Conservation (phyloP, 2,888 invertebrate genomes). For the Polietes domitor region DNA sequence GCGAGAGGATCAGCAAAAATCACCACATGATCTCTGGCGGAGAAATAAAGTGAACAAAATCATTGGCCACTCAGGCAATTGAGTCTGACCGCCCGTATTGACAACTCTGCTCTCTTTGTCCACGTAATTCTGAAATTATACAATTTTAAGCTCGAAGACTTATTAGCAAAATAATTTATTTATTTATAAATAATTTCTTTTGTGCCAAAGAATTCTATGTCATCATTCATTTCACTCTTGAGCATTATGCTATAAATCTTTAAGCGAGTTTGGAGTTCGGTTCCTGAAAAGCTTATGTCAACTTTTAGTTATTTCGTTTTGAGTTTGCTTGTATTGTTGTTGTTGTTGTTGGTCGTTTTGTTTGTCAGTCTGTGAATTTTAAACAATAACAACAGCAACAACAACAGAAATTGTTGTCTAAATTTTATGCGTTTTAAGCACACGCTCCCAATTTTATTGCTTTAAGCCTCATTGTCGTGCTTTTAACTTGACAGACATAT, state of each 20-base stretch:
- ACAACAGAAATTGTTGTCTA: conserved; percentile 1
- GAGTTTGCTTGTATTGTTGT: neutral
- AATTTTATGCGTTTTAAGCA: conserved; percentile 39
- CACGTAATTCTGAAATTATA: too few relatives aligned
- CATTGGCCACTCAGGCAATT: neutral
- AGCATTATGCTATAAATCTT: neutral
- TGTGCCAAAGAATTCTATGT: neutral
- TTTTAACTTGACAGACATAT: conserved; percentile 45
- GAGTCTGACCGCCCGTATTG: too few relatives aligned
- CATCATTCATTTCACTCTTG: neutral
- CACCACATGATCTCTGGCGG: neutral
- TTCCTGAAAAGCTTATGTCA: neutral
- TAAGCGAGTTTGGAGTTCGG: neutral
- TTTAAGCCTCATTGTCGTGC: conserved; percentile 25
- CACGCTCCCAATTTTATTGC: conserved; percentile 59
- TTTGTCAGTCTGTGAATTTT: neutral
- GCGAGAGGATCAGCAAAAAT: neutral
- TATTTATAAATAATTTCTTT: neutral
- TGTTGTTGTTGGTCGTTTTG: neutral
- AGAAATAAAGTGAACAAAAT: neutral
- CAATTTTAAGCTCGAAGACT: neutral
- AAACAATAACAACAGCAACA: neutral
- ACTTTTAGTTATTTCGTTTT: neutral
- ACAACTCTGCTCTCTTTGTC: too few relatives aligned
- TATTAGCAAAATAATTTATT: too few relatives aligned